Evolutionary conservation across 2,797 vertebrate genomes (phyloP).

Genomic region (Vipera ursinii): DNA sequence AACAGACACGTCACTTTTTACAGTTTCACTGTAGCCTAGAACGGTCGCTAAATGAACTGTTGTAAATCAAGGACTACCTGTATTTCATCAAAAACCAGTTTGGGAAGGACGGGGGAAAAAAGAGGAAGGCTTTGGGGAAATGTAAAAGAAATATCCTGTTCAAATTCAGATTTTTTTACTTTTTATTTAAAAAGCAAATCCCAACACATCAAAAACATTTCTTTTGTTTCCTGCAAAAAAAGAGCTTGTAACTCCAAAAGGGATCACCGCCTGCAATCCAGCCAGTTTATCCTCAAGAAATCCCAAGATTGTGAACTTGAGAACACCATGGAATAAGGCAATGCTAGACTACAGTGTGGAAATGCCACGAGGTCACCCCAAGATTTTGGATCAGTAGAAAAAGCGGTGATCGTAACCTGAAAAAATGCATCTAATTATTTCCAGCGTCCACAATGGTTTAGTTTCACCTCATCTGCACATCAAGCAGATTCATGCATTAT

Average conservation of each 20-base stretch:
- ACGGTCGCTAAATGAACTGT: too few relatives aligned
- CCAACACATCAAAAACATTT: neutral
- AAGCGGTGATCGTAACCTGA: neutral
- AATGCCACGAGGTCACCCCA: neutral
- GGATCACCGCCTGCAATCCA: neutral
- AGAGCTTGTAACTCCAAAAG: too few relatives aligned
- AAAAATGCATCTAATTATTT: neutral
- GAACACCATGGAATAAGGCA: neutral
- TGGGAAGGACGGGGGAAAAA: too few relatives aligned
- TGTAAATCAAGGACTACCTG: too few relatives aligned
- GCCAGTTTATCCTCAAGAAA: neutral
- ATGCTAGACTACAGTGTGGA: neutral
- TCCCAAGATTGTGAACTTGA: neutral
- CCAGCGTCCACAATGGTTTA: neutral
- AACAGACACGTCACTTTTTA: too few relatives aligned
- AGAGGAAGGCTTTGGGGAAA: neutral
- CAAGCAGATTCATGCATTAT: neutral
- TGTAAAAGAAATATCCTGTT: neutral
- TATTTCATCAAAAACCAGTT: neutral
- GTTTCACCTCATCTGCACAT: neutral
- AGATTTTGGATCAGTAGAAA: neutral
- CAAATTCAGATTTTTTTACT: neutral
- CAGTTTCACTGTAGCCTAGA: too few relatives aligned
- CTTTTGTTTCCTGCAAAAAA: neutral
- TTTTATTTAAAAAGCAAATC: neutral